Percentiles rank a stretch among this genome's conserved stretches.
These are phyloP conservation scores for Morone saxatilis DNA, from an alignment of 2,113 vertebrate species.

Conservation along the genomic window DNA sequence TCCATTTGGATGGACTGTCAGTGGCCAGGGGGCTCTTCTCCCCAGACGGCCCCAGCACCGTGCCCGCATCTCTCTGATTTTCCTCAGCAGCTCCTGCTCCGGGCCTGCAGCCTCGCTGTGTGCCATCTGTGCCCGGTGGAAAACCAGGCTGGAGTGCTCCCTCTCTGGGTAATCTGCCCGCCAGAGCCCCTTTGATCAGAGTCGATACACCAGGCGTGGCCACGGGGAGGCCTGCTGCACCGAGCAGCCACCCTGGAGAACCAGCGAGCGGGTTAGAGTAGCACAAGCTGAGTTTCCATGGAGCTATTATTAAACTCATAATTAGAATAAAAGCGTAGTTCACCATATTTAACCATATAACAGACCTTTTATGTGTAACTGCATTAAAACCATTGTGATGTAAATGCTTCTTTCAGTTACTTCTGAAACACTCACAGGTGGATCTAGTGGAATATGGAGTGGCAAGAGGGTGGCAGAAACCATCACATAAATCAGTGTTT, in stretches of 20 bases:
- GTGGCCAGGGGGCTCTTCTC: conserved; percentile 61
- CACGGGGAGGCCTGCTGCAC: conserved; percentile 36
- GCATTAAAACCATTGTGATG: background rate
- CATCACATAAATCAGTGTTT: too few species aligned
- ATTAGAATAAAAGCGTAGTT: background rate
- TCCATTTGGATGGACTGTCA: conserved; percentile 75
- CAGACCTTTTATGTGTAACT: background rate
- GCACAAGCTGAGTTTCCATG: conserved; percentile 2
- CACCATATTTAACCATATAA: background rate
- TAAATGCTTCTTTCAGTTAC: background rate
- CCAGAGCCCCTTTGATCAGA: conserved; percentile 72
- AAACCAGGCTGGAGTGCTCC: conserved; percentile 50
- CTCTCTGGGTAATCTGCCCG: conserved; percentile 62
- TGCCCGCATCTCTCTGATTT: conserved; percentile 61
- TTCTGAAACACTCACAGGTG: too few species aligned
- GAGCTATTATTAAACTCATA: background rate
- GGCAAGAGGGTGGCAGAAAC: too few species aligned
- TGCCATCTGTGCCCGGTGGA: conserved; percentile 73
- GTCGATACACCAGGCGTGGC: conserved; percentile 45
- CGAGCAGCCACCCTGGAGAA: conserved; percentile 20
- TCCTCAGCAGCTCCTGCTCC: conserved; percentile 58
- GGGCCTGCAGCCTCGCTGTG: conserved; percentile 63
- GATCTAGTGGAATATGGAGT: too few species aligned
- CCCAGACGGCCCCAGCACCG: conserved; percentile 37
- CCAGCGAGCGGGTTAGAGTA: background rate